Conservation (phyloP, 64 coral and sea anemone species). For the Stichodactyla mertensii region DNA sequence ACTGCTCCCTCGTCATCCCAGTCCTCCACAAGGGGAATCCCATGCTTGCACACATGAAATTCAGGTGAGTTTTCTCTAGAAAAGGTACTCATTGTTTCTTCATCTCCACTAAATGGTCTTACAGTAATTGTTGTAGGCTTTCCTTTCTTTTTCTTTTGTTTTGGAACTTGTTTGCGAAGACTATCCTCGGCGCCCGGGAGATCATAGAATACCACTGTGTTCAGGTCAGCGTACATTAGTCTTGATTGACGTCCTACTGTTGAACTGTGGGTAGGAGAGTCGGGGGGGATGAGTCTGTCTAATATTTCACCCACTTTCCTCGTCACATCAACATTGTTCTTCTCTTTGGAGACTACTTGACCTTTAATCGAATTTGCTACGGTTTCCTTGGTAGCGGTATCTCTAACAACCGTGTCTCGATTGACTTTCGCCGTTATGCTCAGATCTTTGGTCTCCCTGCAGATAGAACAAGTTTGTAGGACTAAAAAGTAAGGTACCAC, state of each 20-base stretch:
- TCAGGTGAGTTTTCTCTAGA: background rate
- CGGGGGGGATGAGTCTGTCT: background rate
- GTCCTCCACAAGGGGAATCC: constrained; percentile 9
- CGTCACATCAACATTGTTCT: background rate
- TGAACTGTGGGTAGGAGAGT: background rate
- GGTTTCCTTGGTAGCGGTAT: background rate
- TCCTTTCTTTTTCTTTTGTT: constrained; percentile 12
- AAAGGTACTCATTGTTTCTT: background rate
- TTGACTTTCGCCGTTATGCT: background rate
- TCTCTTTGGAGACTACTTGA: too few species aligned
- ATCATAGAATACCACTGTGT: constrained; percentile 7
- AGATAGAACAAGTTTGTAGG: background rate
- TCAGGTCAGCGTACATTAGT: constrained; percentile 11
- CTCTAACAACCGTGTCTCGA: background rate
- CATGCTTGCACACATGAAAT: constrained; percentile 26
- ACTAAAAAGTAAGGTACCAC: background rate
- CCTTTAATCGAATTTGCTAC: background rate
- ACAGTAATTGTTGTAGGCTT: background rate
- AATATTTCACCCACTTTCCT: constrained; percentile 1
- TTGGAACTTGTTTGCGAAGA: background rate
- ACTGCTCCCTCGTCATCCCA: constrained; percentile 1
- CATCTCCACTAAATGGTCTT: constrained; percentile 10
- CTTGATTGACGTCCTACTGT: constrained; percentile 14
- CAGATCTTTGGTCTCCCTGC: background rate
- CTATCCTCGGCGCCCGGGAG: background rate